Conservation (phyloP, 2,113 vertebrate genomes). For the Lepidothrix coronata region DNA sequence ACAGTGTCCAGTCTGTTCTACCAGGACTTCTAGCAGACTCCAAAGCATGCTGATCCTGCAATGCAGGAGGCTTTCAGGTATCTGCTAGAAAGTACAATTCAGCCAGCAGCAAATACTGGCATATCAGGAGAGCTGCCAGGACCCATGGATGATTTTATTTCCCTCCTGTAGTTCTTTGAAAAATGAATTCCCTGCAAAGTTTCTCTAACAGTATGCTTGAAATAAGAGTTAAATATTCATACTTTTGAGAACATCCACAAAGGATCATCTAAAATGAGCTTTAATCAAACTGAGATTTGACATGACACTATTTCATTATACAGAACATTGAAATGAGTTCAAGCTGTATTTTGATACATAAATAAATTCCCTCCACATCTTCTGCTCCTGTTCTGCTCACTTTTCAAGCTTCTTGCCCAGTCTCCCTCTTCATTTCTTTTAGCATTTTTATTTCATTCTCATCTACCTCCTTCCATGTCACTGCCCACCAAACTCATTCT, state of each 20-base stretch:
- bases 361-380: neutral
- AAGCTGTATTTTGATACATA: neutral
- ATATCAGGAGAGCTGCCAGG: neutral
- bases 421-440: neutral
- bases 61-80: neutral
- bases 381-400: neutral
- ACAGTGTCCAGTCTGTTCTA: neutral
- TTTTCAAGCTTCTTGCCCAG: neutral
- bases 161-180: neutral
- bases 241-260: neutral
- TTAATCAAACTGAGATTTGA: slow-evolving; percentile 6
- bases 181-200: neutral
- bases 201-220: neutral
- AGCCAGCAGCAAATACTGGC: neutral
- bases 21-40: neutral
- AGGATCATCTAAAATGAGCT: neutral
- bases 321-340: neutral
- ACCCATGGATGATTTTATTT: neutral
- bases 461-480: neutral
- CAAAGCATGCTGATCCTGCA: neutral
- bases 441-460: neutral
- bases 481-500: neutral
- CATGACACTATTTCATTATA: neutral
- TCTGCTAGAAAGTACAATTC: neutral
- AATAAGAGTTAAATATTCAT: neutral